Evolutionary conservation across 2,797 vertebrate genomes (phyloP).

Genomic region (Sphenopsis melanotis): DNA sequence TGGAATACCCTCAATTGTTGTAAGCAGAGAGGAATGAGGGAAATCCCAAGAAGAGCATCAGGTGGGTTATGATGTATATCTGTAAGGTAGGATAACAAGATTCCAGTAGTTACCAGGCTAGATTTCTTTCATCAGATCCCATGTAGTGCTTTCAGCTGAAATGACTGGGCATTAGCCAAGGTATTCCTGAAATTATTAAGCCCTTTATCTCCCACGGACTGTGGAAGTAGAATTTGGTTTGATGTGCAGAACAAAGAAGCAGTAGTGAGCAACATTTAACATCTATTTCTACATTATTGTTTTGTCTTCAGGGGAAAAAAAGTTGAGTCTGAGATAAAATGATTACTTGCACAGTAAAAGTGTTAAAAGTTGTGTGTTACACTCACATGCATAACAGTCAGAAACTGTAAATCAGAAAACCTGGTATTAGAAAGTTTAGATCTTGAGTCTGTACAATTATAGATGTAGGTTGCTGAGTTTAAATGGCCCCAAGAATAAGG

Average conservation of each 20-base stretch:
- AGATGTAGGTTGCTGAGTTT: background rate
- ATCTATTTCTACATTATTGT: background rate
- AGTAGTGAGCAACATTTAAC: background rate
- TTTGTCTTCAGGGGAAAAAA: background rate
- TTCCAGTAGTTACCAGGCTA: background rate
- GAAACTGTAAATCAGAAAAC: background rate
- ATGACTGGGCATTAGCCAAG: background rate
- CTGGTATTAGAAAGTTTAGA: background rate
- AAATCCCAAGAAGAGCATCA: background rate
- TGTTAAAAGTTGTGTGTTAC: background rate
- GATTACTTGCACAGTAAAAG: background rate
- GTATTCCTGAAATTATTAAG: background rate
- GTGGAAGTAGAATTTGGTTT: background rate
- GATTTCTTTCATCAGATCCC: background rate
- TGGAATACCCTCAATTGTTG: background rate
- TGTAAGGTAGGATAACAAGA: background rate
- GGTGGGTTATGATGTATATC: background rate
- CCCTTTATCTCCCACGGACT: background rate
- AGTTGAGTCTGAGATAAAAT: background rate
- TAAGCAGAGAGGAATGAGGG: background rate
- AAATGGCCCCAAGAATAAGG: background rate
- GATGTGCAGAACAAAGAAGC: background rate
- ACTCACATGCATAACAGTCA: background rate
- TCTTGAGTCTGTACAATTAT: background rate
- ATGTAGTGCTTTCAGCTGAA: background rate